Percentiles rank a stretch among this genome's conserved stretches.
These are phyloP conservation scores for Microcebus lehilahytsara DNA, from an alignment of 2,113 vertebrate genomes.

Conservation along the genomic window DNA sequence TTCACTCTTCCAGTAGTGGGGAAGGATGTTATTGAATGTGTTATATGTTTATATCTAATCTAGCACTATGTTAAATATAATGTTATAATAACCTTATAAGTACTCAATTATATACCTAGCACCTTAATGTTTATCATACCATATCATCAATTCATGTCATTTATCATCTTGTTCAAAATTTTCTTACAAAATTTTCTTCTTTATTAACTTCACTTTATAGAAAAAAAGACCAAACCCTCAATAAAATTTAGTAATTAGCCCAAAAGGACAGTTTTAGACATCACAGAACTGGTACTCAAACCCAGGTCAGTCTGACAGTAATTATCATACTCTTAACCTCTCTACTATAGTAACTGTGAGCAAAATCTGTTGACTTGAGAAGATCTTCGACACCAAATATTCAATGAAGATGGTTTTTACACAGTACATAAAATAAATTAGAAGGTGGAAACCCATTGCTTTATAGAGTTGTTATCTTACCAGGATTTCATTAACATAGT, in stretches of 20 bases:
- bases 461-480: not conserved
- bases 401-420: not conserved
- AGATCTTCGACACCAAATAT: not conserved
- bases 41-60: not conserved
- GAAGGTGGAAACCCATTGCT: not conserved
- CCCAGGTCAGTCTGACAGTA: not conserved
- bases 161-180: not conserved
- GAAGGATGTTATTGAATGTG: not conserved
- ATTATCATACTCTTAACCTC: not conserved
- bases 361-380: not conserved
- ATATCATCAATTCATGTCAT: not conserved
- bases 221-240: not conserved
- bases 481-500: not conserved
- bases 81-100: not conserved
- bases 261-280: not conserved
- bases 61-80: not conserved
- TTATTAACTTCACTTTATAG: not conserved
- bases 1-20: not conserved
- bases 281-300: not conserved
- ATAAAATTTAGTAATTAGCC: not conserved
- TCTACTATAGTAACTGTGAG: not conserved
- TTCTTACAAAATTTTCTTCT: not conserved
- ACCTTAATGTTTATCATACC: not conserved
- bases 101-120: not conserved
- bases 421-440: not conserved